Evolutionary conservation across 2,113 vertebrate species (phyloP).

Genomic region (Colaptes auratus): DNA sequence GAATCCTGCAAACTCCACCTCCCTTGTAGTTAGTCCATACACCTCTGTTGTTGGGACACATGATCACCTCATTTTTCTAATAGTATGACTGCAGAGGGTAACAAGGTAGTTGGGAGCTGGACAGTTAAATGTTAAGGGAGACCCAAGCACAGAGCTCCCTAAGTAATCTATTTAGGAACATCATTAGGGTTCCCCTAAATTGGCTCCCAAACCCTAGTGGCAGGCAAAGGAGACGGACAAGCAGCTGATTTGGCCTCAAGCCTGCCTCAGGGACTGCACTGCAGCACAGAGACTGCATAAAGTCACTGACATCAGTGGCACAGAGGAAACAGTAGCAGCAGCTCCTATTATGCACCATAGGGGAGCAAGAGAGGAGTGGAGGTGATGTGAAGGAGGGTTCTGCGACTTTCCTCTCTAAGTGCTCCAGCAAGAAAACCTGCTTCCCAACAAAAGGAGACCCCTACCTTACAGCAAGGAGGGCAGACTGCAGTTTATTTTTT

Average conservation of each 20-base stretch:
- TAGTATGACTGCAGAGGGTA: background rate
- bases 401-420: background rate
- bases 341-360: rapidly evolving
- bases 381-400: background rate
- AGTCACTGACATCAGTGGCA: background rate
- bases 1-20: background rate
- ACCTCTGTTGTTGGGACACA: background rate
- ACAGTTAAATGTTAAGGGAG: background rate
- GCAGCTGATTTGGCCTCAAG: background rate
- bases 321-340: background rate
- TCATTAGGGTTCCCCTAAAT: background rate
- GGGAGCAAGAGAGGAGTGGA: background rate
- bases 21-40: background rate
- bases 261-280: background rate
- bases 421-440: background rate
- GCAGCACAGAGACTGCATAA: background rate
- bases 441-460: background rate
- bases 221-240: background rate
- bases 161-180: background rate
- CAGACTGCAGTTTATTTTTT: background rate
- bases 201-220: background rate
- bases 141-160: background rate
- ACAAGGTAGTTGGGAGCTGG: background rate
- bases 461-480: background rate
- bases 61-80: background rate